Evolutionary conservation across 2,113 vertebrate genomes (phyloP).

Genomic region (Polypterus bichir): DNA sequence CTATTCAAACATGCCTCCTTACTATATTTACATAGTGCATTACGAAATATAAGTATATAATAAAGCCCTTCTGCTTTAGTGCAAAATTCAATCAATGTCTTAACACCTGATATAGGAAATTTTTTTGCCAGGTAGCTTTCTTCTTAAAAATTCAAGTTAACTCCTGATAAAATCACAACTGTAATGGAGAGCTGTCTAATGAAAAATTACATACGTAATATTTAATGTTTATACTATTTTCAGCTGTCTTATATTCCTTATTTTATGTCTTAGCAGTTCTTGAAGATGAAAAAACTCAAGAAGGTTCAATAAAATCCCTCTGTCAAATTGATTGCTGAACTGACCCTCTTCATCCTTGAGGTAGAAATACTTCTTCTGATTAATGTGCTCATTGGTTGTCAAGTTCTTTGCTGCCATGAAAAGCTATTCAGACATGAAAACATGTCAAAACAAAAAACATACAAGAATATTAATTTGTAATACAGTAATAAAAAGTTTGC

Average conservation of each 20-base stretch:
- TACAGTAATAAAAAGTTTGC: neutral
- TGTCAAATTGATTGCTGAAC: conserved; percentile 25
- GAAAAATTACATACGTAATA: too few species aligned
- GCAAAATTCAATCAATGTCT: too few species aligned
- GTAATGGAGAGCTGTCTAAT: neutral
- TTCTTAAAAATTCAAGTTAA: too few species aligned
- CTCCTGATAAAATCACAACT: neutral
- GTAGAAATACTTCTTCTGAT: conserved; percentile 23
- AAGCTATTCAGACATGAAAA: conserved; percentile 15
- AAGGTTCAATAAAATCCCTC: conserved; percentile 23
- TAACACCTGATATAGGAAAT: too few species aligned
- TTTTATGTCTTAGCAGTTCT: conserved; percentile 2
- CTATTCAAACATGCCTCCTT: too few species aligned
- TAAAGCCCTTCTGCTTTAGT: too few species aligned
- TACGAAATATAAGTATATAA: too few species aligned
- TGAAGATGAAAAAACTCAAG: conserved; percentile 28
- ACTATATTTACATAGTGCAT: too few species aligned
- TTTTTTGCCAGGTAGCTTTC: too few species aligned
- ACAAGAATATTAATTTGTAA: neutral
- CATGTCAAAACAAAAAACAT: neutral
- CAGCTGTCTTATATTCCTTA: conserved; percentile 12
- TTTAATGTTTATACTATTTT: neutral
- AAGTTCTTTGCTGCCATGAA: conserved; percentile 28
- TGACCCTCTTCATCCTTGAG: conserved; percentile 20
- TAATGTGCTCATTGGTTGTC: conserved; percentile 29